A percentile compares a stretch with the other conserved stretches of the same genome.
Evolutionary conservation across 2,113 vertebrate genomes (phyloP).

Genomic region (Rattus norvegicus): DNA sequence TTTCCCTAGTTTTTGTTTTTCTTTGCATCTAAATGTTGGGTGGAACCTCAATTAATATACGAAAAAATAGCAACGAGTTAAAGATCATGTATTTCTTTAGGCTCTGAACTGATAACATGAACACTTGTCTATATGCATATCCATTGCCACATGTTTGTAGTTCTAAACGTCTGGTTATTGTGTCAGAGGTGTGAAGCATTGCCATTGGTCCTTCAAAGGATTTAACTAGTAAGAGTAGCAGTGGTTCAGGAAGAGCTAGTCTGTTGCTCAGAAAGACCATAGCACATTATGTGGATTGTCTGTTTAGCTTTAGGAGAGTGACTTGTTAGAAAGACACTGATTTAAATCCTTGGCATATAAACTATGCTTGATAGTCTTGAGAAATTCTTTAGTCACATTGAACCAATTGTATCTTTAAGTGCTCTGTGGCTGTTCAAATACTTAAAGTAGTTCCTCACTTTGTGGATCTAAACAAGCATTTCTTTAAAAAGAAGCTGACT

Average conservation of each 20-base stretch:
- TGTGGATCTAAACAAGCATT: constrained; percentile 37
- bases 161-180: neutral
- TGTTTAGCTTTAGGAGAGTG: constrained; percentile 41
- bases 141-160: neutral
- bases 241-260: neutral
- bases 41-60: neutral
- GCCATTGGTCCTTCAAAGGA: neutral
- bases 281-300: neutral
- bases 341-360: constrained; percentile 37
- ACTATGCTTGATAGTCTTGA: neutral
- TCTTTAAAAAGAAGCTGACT: neutral
- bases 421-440: neutral
- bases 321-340: constrained; percentile 26
- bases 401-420: neutral
- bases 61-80: neutral
- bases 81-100: neutral
- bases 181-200: neutral
- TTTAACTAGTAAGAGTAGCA: constrained; percentile 27
- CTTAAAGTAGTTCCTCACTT: neutral
- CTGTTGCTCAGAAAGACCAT: neutral
- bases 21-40: neutral
- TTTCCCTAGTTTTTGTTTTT: neutral
- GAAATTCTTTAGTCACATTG: neutral
- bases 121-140: neutral
- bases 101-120: neutral